Base-by-base conservation (phyloP, 1,140 invertebrate species). In the Cephus cinctus region DNA sequence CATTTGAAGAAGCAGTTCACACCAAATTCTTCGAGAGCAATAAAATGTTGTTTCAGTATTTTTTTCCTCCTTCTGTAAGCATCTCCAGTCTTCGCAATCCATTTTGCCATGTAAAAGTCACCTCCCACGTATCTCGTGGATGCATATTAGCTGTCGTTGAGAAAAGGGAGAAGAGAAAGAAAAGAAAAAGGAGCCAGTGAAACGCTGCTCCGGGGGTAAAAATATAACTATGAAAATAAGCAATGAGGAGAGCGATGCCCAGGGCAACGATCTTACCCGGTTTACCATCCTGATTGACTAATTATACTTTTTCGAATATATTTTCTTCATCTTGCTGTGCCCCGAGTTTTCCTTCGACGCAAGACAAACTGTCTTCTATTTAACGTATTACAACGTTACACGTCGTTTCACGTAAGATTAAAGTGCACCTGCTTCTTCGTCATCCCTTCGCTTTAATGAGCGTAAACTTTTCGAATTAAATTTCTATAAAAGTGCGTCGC, bases 151-250 rank as follows among this genome's bases (percentile, higher is more conserved):
- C n/a, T n/a, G n/a, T n/a, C n/a, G n/a, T n/a, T n/a, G n/a, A n/a
- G n/a, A n/a, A n/a, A n/a, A n/a, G n/a, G n/a, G n/a, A n/a, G n/a
- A n/a, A n/a, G n/a, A n/a, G n/a, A n/a, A 23, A 36, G 5, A 11
- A 35, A 15, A 9, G 12, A 18, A 45, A 45, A 35, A 36, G 15
- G 11, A 19, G 19, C 38, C 21, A 15, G 14, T 34, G 32, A 47
- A 53, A 48, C 48, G 35, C 32, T 32, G 23, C 38, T 20, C 21
- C 5, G n/a, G n/a, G 40, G 20, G 44, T 57, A 58, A 65, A 68
- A 66, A 68, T 65, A 66, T 27, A 32, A 38, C 27, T 20, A 51
- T 44, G 36, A 54, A 63, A 65, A 63, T 60, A 58, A 65, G 38
- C 54, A 52, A 39, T n/a, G 52, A 27, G 38, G 23, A 43, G 20